These are phyloP conservation scores for Monochamus alternatus DNA, from an alignment of 2,888 invertebrate genomes.

Conservation along the genomic window DNA sequence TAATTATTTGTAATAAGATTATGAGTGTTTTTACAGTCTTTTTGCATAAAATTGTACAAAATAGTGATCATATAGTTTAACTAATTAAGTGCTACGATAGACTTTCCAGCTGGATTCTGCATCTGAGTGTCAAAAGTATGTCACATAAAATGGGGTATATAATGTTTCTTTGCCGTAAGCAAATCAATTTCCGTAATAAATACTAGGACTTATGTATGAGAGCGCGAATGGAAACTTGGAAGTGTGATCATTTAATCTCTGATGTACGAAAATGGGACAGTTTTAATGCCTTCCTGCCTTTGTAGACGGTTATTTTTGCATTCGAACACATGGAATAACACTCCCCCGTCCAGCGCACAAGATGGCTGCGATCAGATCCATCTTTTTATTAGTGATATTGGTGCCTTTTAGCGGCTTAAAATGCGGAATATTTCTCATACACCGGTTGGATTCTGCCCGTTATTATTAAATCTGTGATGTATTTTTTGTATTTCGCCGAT, in stretches of 20 bases:
- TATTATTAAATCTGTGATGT: slow-evolving; percentile 7
- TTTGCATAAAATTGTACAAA: slow-evolving; percentile 74
- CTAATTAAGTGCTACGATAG: slow-evolving; percentile 57
- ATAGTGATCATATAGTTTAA: slow-evolving; percentile 61
- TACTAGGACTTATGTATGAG: slow-evolving; percentile 58
- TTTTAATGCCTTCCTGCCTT: slow-evolving; percentile 34
- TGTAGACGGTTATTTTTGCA: slow-evolving; percentile 61
- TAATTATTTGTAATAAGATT: slow-evolving; percentile 81
- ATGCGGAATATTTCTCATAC: slow-evolving; percentile 24
- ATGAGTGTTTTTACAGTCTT: slow-evolving; percentile 78
- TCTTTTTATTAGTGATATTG: slow-evolving; percentile 72
- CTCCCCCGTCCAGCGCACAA: slow-evolving; percentile 71
- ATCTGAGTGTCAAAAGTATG: slow-evolving; percentile 79
- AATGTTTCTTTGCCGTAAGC: slow-evolving; percentile 71
- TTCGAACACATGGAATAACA: slow-evolving; percentile 72
- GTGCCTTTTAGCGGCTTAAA: slow-evolving; percentile 45
- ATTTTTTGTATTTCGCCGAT: background rate
- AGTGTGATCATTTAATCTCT: slow-evolving; percentile 39
- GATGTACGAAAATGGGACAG: slow-evolving; percentile 28
- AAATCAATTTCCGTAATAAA: slow-evolving; percentile 68
- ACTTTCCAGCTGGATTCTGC: slow-evolving; percentile 62
- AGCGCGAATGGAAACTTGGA: slow-evolving; percentile 51
- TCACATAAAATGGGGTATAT: slow-evolving; percentile 83
- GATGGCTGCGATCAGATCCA: slow-evolving; percentile 71
- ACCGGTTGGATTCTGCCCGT: slow-evolving; percentile 12